Base-by-base conservation (phyloP, 1,140 invertebrate species). In the Bilobella aurantiaca region DNA sequence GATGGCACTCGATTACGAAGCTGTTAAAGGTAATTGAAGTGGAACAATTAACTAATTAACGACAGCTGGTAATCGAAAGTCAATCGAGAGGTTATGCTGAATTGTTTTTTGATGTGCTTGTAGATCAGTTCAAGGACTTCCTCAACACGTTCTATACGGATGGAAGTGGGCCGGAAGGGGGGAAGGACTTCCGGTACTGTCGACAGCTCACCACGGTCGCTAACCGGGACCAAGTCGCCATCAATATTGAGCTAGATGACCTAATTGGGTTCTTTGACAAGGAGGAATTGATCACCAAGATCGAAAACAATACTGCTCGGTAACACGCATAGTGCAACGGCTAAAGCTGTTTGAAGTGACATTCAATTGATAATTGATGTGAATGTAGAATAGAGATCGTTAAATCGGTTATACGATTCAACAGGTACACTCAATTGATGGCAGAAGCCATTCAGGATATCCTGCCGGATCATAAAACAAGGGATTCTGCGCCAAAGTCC, bases 181-280 rank as follows among this genome's bases (percentile, higher is more conserved):
- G 84, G 23, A 95, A 95, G 76, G 77, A 83, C 56, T 95, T 93
- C 75, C 88, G 89, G 73, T 97, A 96, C 79, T 85, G 88, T 1
- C 79, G 86, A 46, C 89, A 93, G 74, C 76, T 96, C 29, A 87
- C 86, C 0, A 85, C 87, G 73, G 73, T 99, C 65, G 95, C 96
- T 16, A 93, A 98, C 75, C 81, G 96, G 67, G 95, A 98, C 77
- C 86, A 93, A 79, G 77, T 89, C 16, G 81, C 84, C 1, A 79
- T 99, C 53, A 82, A 81, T 18, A 86, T 99, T 65, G 91, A 98
- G 56, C 75, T 98, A 56, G 94, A 97, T 78, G 92, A 99, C 81
- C 73, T 99, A 25, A 78, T 84, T 25, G 86, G 90, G 47, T 87
- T 14, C 8, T 3, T 85, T 77, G 89, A 70, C 18, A 42, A 62